These are phyloP conservation scores for Anoncus sp. DNA, from an alignment of 2,888 invertebrate genomes.

Conservation along the genomic window DNA sequence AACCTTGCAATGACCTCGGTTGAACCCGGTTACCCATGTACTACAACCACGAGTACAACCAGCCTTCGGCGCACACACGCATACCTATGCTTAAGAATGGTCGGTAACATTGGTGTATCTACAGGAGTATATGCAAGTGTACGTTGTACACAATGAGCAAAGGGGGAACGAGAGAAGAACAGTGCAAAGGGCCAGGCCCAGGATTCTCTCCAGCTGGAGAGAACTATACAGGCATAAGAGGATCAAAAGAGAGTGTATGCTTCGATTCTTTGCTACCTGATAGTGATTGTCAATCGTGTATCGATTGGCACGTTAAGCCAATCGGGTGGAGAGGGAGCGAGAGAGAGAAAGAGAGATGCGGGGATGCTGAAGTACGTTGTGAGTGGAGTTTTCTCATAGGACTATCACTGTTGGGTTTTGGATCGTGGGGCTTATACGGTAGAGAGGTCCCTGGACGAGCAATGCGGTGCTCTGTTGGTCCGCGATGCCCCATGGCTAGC, in stretches of 20 bases:
- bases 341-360: neutral
- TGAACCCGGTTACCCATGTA: slow-evolving; percentile 77
- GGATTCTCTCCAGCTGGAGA: slow-evolving; percentile 42
- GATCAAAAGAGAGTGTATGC: slow-evolving; percentile 9
- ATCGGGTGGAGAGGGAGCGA: neutral
- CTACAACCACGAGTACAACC: slow-evolving; percentile 66
- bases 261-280: neutral
- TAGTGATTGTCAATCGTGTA: slow-evolving; percentile 36
- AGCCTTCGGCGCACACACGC: slow-evolving; percentile 63
- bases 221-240: slow-evolving; percentile 23
- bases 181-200: slow-evolving; percentile 39
- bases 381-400: slow-evolving; percentile 33
- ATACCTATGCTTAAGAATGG: slow-evolving; percentile 41
- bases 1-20: slow-evolving; percentile 81
- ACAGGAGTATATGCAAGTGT: slow-evolving; percentile 51
- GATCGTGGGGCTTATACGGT: slow-evolving; percentile 19
- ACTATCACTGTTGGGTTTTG: slow-evolving; percentile 20
- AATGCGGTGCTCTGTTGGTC: slow-evolving; percentile 39
- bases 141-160: slow-evolving; percentile 55
- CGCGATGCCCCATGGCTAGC: slow-evolving; percentile 62
- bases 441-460: slow-evolving; percentile 12
- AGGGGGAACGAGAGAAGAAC: slow-evolving; percentile 25
- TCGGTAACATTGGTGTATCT: slow-evolving; percentile 57
- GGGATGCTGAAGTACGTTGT: slow-evolving; percentile 9
- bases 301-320: slow-evolving; percentile 1